A percentile compares a stretch with the other conserved stretches of the same genome.
phyloP scores from a whole-genome alignment of 2,797 vertebrate species.

The Enteromius trimaculatus region DNA sequence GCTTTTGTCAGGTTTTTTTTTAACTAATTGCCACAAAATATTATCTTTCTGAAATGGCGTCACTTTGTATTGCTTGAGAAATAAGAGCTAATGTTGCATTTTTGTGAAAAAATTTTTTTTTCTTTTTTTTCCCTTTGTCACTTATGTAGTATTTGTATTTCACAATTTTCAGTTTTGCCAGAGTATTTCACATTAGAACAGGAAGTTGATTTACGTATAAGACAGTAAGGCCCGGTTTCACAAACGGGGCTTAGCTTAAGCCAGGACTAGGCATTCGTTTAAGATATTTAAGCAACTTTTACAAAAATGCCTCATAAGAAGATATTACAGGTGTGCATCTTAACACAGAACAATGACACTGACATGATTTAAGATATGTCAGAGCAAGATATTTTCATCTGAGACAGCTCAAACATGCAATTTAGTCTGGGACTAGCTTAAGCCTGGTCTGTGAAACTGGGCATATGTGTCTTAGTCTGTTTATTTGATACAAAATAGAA shows the following conservation, averaged over 20 bases:
- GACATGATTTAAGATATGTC: too few species aligned
- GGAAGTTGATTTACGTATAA: neutral
- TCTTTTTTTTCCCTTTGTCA: neutral
- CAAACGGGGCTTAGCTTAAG: too few species aligned
- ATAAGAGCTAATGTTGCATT: neutral
- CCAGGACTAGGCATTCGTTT: too few species aligned
- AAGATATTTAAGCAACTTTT: too few species aligned
- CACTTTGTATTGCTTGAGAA: neutral
- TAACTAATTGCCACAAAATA: neutral
- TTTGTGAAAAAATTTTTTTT: neutral
- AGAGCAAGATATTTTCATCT: too few species aligned
- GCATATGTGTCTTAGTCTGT: neutral
- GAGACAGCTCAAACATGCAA: too few species aligned
- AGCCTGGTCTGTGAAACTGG: too few species aligned
- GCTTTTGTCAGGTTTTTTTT: neutral
- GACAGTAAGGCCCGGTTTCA: too few species aligned
- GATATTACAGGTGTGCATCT: too few species aligned
- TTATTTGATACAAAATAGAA: neutral
- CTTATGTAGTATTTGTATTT: neutral
- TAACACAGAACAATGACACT: too few species aligned
- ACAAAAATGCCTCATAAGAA: too few species aligned
- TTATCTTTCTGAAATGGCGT: neutral
- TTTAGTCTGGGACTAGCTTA: too few species aligned
- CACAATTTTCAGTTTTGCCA: neutral
- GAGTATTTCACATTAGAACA: neutral